These are phyloP conservation scores for Theodoxus fluviatilis DNA, from an alignment of 2,888 invertebrate genomes.

Conservation along the genomic window DNA sequence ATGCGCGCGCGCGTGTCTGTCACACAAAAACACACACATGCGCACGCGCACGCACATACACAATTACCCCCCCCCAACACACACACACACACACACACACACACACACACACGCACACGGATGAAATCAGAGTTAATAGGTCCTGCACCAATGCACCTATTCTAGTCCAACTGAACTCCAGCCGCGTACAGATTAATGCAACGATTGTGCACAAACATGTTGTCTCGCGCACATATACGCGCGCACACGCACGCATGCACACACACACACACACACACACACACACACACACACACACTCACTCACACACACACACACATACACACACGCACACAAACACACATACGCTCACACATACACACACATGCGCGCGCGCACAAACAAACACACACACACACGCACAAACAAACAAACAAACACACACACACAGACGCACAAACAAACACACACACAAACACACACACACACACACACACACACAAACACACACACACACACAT, in stretches of 20 bases:
- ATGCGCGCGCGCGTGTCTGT: no score
- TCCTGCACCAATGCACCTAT: not conserved
- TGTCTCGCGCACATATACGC: not conserved
- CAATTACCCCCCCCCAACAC: no score
- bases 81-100: no score
- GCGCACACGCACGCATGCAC: not conserved
- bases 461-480: not conserved
- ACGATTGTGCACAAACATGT: no score
- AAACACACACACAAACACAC: not conserved
- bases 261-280: not conserved
- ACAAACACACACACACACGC: slow-evolving; percentile 15
- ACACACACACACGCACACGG: no score
- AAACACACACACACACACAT: not conserved
- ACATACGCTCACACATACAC: slow-evolving; percentile 3
- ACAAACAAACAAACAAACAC: slow-evolving; percentile 12
- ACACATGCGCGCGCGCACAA: slow-evolving; percentile 5
- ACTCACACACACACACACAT: slow-evolving; percentile 4
- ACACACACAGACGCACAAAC: not conserved
- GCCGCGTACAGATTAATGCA: no score
- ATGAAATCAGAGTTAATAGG: no score
- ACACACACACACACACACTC: not conserved
- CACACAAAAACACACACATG: no score
- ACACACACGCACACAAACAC: slow-evolving; percentile 9
- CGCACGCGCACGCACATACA: no score
- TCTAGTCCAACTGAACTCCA: no score